Evolutionary conservation across 2,888 invertebrate genomes (phyloP).

Genomic region (Dynastes grantii): DNA sequence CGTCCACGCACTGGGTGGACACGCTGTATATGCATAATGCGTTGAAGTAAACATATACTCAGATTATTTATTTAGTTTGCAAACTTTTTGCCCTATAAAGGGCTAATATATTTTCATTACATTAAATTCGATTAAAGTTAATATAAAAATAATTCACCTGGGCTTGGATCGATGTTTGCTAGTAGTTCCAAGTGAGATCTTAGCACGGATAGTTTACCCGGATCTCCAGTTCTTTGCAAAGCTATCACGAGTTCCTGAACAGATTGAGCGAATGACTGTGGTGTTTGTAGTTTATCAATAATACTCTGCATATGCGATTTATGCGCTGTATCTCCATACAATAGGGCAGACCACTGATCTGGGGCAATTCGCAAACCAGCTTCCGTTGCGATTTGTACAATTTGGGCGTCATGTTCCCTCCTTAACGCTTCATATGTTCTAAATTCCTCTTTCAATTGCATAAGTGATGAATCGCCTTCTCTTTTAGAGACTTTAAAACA

Average conservation of each 20-base stretch:
- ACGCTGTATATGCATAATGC: no score
- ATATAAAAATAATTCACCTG: conserved; percentile 72
- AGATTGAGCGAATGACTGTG: conserved; percentile 92
- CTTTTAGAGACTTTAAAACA: conserved; percentile 99
- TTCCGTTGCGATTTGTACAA: conserved; percentile 98
- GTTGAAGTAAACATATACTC: no score
- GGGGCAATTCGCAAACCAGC: conserved; percentile 97
- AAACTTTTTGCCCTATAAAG: no score
- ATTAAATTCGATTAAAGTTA: background rate
- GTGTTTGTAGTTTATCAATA: conserved; percentile 93
- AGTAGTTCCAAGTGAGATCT: conserved; percentile 87
- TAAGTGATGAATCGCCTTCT: conserved; percentile 96
- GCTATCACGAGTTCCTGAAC: conserved; percentile 94
- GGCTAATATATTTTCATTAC: background rate
- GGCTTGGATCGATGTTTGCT: conserved; percentile 89
- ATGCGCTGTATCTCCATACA: conserved; percentile 96
- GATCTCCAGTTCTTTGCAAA: conserved; percentile 91
- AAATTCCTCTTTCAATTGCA: conserved; percentile 98
- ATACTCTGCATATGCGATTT: conserved; percentile 98
- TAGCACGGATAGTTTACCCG: conserved; percentile 84
- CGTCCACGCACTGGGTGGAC: no score
- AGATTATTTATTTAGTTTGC: no score
- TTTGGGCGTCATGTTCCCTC: conserved; percentile 97
- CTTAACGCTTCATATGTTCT: conserved; percentile 94
- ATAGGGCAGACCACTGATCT: conserved; percentile 97